Percentiles rank a stretch among this genome's conserved stretches.
phyloP scores from a whole-genome alignment of 1,140 invertebrate genomes.

The Arion vulgaris region DNA sequence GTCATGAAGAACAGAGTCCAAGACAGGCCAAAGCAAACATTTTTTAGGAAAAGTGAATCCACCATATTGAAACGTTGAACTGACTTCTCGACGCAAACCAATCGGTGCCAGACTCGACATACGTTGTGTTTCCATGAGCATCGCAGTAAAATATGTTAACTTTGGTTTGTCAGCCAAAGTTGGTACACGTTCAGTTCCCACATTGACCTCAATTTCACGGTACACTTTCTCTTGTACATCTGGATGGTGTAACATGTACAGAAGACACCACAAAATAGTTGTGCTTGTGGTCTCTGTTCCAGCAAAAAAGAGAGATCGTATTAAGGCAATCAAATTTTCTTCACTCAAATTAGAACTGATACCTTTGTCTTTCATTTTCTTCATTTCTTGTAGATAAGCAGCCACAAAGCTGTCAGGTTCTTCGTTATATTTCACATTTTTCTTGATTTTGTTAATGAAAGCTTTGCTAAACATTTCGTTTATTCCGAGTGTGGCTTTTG shows the following conservation, averaged over 20 bases:
- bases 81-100: not conserved
- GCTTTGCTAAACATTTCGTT: not conserved
- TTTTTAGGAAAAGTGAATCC: not conserved
- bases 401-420: not conserved
- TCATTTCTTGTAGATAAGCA: not conserved
- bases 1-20: not conserved
- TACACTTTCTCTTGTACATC: not conserved
- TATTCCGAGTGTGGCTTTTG: not conserved
- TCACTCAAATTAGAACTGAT: not conserved
- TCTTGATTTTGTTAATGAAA: not conserved
- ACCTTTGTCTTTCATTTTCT: not conserved
- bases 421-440: not conserved
- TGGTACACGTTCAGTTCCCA: not conserved
- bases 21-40: not conserved
- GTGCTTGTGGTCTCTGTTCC: not conserved
- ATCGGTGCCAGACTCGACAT: not conserved
- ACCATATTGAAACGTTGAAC: not conserved
- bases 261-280: not conserved
- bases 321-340: not conserved
- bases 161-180: not conserved
- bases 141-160: not conserved
- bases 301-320: not conserved
- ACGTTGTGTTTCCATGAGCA: not conserved
- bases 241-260: not conserved
- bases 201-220: not conserved